Percentiles rank a stretch among this genome's conserved stretches.
Conservation (phyloP, 1,140 invertebrate genomes). For the Halesus radiatus region DNA sequence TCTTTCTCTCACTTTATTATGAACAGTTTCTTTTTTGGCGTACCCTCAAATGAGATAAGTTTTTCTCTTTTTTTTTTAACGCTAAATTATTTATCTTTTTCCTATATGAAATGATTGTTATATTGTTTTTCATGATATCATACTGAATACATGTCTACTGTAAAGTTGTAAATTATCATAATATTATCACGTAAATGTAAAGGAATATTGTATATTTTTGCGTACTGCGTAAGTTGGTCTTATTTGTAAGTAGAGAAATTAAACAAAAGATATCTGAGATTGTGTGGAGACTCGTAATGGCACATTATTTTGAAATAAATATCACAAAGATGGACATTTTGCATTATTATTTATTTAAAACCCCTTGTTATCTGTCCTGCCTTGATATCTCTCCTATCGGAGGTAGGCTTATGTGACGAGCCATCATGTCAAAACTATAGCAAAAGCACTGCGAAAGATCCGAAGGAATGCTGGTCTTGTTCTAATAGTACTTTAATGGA, state of each 20-base stretch:
- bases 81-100: background rate
- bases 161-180: background rate
- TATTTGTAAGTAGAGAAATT: conserved; percentile 12
- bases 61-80: background rate
- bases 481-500: no score
- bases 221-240: background rate
- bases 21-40: background rate
- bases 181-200: background rate
- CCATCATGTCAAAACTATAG: no score
- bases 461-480: no score
- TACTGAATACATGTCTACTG: background rate
- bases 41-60: background rate
- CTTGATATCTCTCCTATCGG: no score
- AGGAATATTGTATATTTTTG: conserved; percentile 3
- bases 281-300: background rate
- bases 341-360: background rate
- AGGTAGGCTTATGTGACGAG: no score
- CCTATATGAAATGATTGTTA: background rate
- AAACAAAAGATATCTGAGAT: background rate
- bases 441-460: no score
- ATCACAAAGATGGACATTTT: background rate
- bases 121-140: background rate
- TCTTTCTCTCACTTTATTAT: background rate
- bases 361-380: background rate
- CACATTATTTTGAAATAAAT: conserved; percentile 15